phyloP scores from a whole-genome alignment of 2,113 vertebrate genomes.

The Microtus richardsoni region DNA sequence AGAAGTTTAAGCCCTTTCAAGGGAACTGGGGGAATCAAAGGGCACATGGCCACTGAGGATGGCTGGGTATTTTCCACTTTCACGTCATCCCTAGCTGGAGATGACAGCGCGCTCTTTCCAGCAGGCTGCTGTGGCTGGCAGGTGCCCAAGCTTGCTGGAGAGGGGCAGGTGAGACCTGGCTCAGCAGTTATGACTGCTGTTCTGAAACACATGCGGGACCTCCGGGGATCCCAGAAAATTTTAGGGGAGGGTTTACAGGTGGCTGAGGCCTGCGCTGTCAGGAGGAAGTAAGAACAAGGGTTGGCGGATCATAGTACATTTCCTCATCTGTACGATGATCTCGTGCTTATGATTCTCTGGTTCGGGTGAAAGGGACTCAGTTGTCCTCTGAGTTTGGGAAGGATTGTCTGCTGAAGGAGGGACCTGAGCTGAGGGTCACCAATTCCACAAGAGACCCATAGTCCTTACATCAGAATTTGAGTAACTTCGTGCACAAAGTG shows the following conservation, averaged over 20 bases:
- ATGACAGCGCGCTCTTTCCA: not conserved
- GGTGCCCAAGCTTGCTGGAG: not conserved
- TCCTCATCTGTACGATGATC: not conserved
- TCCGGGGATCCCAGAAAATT: not conserved
- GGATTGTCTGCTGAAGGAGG: not conserved
- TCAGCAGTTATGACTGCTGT: not conserved
- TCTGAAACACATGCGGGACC: not conserved
- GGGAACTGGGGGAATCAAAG: not conserved
- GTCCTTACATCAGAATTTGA: not conserved
- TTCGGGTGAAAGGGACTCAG: not conserved
- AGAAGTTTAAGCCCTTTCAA: conserved; percentile 13
- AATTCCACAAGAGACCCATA: too few relatives aligned
- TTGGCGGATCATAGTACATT: not conserved
- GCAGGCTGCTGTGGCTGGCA: not conserved
- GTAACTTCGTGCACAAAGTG: not conserved
- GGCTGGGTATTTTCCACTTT: not conserved
- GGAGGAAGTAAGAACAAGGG: not conserved
- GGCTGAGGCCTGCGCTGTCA: not conserved
- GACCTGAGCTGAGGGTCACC: accelerated
- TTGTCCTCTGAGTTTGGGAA: not conserved
- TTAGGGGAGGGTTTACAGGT: not conserved
- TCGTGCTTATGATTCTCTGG: not conserved
- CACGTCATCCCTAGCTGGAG: not conserved
- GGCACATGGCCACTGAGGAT: not conserved
- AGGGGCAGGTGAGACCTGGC: too few relatives aligned